Evolutionary conservation across 2,797 vertebrate species (phyloP), one percentile per base, ranked within the genome.

Genomic region (Microcaecilia unicolor): DNA sequence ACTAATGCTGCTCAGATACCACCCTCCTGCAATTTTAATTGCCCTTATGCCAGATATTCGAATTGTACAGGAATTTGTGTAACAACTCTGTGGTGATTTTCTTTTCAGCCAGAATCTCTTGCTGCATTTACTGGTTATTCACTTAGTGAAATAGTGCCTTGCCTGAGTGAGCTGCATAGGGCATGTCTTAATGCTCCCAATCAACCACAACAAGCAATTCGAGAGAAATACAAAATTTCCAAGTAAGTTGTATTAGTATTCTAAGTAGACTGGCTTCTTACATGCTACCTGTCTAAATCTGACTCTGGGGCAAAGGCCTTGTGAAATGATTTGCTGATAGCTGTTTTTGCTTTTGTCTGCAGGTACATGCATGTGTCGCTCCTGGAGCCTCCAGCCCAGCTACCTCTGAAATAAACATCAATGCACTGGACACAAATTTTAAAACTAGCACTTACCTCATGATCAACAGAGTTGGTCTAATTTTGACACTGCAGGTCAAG

Each of bases 51-150:
- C n/a, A n/a, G n/a, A n/a, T n/a, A n/a, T n/a, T n/a, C n/a, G n/a
- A n/a, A n/a, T n/a, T n/a, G n/a, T n/a, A n/a, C n/a, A n/a, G n/a
- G n/a, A n/a, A n/a, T n/a, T n/a, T n/a, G n/a, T n/a, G n/a, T n/a
- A n/a, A n/a, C n/a, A n/a, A n/a, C n/a, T n/a, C 22, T 22, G 43
- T 44, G 19, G 58, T 34, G 35, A 18, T 59, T 35, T 47, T 9
- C 22, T 37, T 19, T 33, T 27, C 58, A 97, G 94, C 91, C 93
- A 1, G 80, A 85, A 34, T 50, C 77, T 2, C 81, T 98, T 34
- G 55, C 58, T 44, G 28, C 51, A 2, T 93, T 95, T 47, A 90
- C 89, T 19, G 89, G 90, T 5, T 98, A 95, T 45, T 81, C 85
- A 1, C 37, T 90, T 58, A 74, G 42, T 38, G 85, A 88, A 22